Base-by-base conservation (phyloP, 2,888 invertebrate species). In the Agonopterix subpropinquella region DNA sequence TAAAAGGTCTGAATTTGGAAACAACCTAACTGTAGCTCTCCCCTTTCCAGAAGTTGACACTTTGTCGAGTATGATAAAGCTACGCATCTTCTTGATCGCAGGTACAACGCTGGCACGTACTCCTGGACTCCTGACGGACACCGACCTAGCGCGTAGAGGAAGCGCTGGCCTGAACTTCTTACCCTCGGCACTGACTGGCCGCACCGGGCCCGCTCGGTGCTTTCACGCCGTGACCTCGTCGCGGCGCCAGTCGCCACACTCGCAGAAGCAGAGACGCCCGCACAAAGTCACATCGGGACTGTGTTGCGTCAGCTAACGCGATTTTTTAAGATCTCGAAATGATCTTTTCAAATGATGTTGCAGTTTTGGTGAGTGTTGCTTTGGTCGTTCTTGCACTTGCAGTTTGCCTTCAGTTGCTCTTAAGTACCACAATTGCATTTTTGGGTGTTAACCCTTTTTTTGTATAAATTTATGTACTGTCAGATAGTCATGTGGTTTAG, bases 101-200 rank as follows among this genome's bases (percentile, higher is more conserved):
- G 86, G 93, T 98, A 52, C 96, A 96, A 72, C 93, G 97, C 48
- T 98, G 98, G 98, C 98, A 98, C 80, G 93, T 97, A 37, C 84
- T 98, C 54, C 91, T 97, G 62, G 93, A 93, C 73, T 93, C 93
- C 79, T 92, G 92, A 92, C 91, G 89, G 62, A 67, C 85, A 52
- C 64, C 68, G 55, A 80, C 80, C 13, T 85, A 85, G 77, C 65
- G 73, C 68, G 72, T 49, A 54, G 70, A 54, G 51, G 66, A 55
- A 54, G 67, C 73, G 62, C 65, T 60, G 55, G 61, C 62, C 50
- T 80, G 78, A 77, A 62, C 57, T 13, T 13, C 36, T 37, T 7
- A 11, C 37, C 44, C 45, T 50, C 56, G 53, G 45, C 45, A 42
- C 47, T 49, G 42, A 48, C 47, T 45, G 52, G 47, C 49, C 45